Percentiles rank a stretch among this genome's conserved stretches.
Evolutionary conservation across 2,888 invertebrate genomes (phyloP).

Genomic region (Cotesia congregata): DNA sequence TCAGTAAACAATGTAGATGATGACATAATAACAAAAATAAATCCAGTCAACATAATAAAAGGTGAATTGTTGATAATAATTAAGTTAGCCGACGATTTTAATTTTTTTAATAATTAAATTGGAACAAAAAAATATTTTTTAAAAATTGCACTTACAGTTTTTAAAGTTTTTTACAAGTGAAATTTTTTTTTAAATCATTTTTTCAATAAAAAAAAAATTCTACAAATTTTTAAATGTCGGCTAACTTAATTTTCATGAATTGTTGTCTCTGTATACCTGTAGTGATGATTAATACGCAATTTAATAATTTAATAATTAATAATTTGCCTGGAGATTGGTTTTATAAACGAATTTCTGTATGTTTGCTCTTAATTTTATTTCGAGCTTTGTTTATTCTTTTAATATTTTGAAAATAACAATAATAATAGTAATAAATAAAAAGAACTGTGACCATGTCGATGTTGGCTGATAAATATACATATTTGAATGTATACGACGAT

Average conservation of each 20-base stretch:
- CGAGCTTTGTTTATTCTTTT: neutral
- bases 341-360: neutral
- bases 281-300: neutral
- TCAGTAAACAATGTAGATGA: neutral
- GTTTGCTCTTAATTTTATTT: neutral
- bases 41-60: neutral
- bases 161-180: too few relatives aligned
- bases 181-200: too few relatives aligned
- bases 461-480: neutral
- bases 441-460: neutral
- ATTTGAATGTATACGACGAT: neutral
- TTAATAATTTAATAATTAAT: neutral
- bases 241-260: too few relatives aligned
- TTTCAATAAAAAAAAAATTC: too few relatives aligned
- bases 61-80: neutral
- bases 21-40: constrained; percentile 4
- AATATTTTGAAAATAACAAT: neutral
- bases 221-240: too few relatives aligned
- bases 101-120: too few relatives aligned
- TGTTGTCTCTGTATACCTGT: neutral
- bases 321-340: neutral
- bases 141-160: too few relatives aligned
- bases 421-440: neutral
- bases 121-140: too few relatives aligned
- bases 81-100: too few relatives aligned